Evolutionary conservation across 2,797 vertebrate genomes (phyloP).

Genomic region (Champsocephalus esox): DNA sequence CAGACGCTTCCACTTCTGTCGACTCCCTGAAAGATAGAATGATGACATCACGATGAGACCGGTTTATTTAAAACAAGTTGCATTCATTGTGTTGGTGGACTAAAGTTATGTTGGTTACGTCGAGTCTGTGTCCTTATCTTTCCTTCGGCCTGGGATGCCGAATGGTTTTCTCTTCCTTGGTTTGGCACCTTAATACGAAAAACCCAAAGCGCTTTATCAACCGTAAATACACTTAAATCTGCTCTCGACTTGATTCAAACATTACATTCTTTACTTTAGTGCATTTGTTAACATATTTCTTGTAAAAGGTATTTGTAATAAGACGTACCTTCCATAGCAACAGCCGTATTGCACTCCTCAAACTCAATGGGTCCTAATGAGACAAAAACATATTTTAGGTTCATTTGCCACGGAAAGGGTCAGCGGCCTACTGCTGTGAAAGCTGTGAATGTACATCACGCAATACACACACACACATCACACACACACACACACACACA

Average conservation of each 20-base stretch:
- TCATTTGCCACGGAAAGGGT: constrained; percentile 69
- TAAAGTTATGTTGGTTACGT: constrained; percentile 83
- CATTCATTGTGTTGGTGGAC: not conserved
- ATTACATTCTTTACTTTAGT: not conserved
- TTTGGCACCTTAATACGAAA: constrained; percentile 87
- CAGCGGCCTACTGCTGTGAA: constrained; percentile 62
- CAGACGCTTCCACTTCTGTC: constrained; percentile 93
- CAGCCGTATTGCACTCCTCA: constrained; percentile 94
- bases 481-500: constrained; percentile 51
- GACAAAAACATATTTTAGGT: constrained; percentile 69
- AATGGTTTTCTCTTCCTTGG: constrained; percentile 94
- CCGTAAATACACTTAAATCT: accelerated
- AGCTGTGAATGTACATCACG: constrained; percentile 72
- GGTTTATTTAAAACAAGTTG: not conserved
- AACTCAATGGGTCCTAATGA: constrained; percentile 94
- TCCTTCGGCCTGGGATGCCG: constrained; percentile 92
- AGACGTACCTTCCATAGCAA: constrained; percentile 91
- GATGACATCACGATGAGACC: constrained; percentile 7
- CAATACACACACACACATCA: constrained; percentile 64
- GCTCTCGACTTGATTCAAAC: not conserved
- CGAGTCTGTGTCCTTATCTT: constrained; percentile 96
- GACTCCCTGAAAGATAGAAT: constrained; percentile 88
- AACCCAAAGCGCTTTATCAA: constrained; percentile 37
- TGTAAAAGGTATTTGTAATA: not conserved
- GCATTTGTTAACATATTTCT: not conserved